Evolutionary conservation across 92 coral and sea anemone species (phyloP).

Genomic region (Bergia puertoricense): DNA sequence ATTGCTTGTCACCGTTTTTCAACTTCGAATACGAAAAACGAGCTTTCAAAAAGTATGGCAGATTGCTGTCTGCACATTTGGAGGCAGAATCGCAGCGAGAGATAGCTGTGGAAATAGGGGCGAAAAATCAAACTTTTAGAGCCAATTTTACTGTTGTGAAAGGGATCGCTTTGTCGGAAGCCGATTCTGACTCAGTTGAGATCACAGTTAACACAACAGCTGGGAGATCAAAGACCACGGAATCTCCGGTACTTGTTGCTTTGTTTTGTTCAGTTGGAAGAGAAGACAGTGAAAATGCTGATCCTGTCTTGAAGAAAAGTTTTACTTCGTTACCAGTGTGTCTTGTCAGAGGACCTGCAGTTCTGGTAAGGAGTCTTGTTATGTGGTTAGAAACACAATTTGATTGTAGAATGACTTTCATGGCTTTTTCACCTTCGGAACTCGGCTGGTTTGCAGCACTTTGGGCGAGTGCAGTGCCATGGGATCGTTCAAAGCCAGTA

Average conservation of each 20-base stretch:
- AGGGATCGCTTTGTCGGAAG: conserved; percentile 59
- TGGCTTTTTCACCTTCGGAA: conserved; percentile 78
- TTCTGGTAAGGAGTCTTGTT: conserved; percentile 55
- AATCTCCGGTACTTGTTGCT: conserved; percentile 53
- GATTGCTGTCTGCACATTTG: conserved; percentile 55
- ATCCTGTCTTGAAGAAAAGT: conserved; percentile 24
- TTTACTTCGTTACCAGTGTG: conserved; percentile 82
- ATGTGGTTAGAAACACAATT: conserved; percentile 78
- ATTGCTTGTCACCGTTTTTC: conserved; percentile 83
- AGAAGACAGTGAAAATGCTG: conserved; percentile 45
- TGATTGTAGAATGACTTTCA: conserved; percentile 79
- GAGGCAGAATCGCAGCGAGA: conserved; percentile 54
- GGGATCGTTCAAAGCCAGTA: conserved; percentile 42
- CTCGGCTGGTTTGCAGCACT: conserved; percentile 88
- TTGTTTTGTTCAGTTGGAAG: conserved; percentile 74
- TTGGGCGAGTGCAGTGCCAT: conserved; percentile 79
- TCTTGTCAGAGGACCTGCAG: conserved; percentile 77
- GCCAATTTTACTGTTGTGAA: conserved; percentile 56
- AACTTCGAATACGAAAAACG: conserved; percentile 59
- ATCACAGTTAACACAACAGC: conserved; percentile 50
- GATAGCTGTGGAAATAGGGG: conserved; percentile 46
- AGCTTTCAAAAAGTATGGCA: conserved; percentile 60
- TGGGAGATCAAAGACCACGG: conserved; percentile 24
- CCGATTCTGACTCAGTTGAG: conserved; percentile 67
- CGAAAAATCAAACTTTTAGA: conserved; percentile 42